These are phyloP conservation scores for Bacillus rossius DNA, from an alignment of 1,140 invertebrate species.

Conservation along the genomic window DNA sequence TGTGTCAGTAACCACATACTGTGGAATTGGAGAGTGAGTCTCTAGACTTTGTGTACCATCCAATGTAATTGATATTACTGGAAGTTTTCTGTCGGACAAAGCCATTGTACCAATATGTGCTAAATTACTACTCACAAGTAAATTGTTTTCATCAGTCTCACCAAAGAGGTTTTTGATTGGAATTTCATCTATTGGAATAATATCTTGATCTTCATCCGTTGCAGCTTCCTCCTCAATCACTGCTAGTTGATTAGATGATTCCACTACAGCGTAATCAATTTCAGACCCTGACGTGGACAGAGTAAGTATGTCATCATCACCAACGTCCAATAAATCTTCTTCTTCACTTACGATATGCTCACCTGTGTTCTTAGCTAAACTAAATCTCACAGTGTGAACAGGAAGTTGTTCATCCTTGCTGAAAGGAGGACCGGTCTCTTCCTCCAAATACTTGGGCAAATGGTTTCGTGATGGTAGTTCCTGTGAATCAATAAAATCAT, in stretches of 20 bases:
- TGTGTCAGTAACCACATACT: too few relatives aligned
- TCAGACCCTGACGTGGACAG: conserved; percentile 18
- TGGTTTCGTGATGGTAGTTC: too few relatives aligned
- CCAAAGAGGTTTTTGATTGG: not conserved
- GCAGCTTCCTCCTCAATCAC: conserved; percentile 17
- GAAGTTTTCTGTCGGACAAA: too few relatives aligned
- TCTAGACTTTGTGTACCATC: not conserved
- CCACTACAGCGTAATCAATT: conserved; percentile 17
- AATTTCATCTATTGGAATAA: conserved; percentile 15
- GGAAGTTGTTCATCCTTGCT: too few relatives aligned
- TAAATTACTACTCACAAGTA: too few relatives aligned
- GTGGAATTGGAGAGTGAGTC: not conserved
- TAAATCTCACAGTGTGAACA: not conserved
- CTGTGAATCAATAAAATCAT: too few relatives aligned
- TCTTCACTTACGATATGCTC: not conserved
- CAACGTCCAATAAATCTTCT: not conserved
- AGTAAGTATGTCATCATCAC: conserved; percentile 13
- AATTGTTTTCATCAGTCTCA: too few relatives aligned
- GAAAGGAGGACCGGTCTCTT: too few relatives aligned
- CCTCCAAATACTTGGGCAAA: too few relatives aligned
- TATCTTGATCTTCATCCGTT: conserved; percentile 21
- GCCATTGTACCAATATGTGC: too few relatives aligned
- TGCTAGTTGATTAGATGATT: conserved; percentile 14
- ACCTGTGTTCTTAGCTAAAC: not conserved
- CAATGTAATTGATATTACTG: too few relatives aligned